These are phyloP conservation scores for Pentalonia nigronervosa DNA, from an alignment of 1,140 invertebrate species.

Conservation along the genomic window DNA sequence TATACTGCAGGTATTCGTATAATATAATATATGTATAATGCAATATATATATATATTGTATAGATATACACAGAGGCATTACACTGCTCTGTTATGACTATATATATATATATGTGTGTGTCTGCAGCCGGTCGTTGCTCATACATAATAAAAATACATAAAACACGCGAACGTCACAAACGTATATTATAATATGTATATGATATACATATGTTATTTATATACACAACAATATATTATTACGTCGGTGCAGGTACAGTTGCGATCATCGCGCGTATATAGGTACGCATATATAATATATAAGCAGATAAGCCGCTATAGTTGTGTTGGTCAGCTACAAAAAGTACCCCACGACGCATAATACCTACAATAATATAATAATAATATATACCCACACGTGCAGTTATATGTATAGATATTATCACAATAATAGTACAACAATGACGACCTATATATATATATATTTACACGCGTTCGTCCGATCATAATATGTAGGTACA, in stretches of 20 bases:
- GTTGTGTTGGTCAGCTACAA: neutral
- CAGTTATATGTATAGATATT: too few species aligned
- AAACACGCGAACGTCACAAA: neutral
- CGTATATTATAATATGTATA: neutral
- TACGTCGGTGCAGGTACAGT: neutral
- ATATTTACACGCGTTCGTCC: neutral
- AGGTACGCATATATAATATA: neutral
- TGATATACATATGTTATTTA: neutral
- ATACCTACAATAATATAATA: neutral
- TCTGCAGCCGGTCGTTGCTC: neutral
- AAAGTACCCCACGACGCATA: neutral
- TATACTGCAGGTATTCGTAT: neutral
- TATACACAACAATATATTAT: neutral
- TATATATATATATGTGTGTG: neutral
- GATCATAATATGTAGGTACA: too few species aligned
- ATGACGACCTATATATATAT: neutral
- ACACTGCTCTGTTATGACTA: neutral
- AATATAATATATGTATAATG: neutral
- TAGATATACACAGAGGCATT: neutral
- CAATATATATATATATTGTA: neutral
- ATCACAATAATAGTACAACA: neutral
- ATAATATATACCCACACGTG: neutral
- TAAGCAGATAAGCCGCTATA: neutral
- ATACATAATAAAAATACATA: constrained; percentile 4
- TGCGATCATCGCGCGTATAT: neutral